phyloP scores from a whole-genome alignment of 2,113 vertebrate species.

The Anarhynchus alexandrinus region DNA sequence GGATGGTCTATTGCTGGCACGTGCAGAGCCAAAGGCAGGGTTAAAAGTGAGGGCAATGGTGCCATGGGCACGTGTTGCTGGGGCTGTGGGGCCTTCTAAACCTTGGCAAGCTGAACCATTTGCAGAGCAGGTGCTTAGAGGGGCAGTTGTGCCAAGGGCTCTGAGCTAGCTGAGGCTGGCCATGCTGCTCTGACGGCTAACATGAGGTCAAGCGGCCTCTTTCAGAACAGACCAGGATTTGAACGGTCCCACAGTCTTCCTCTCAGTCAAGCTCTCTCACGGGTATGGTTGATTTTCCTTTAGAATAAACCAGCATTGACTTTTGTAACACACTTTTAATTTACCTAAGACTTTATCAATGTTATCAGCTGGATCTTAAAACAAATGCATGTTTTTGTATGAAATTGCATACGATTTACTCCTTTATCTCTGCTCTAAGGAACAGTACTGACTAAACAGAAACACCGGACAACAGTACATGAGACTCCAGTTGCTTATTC shows the following conservation, averaged over 20 bases:
- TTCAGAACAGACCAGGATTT: not conserved
- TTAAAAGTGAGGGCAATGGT: not conserved
- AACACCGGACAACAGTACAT: not conserved
- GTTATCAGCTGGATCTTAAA: slow-evolving; percentile 13
- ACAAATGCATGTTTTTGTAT: not conserved
- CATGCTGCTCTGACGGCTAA: not conserved
- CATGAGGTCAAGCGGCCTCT: not conserved
- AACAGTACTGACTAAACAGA: slow-evolving; percentile 42
- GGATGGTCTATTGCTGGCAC: accelerated
- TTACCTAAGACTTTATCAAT: slow-evolving; percentile 1
- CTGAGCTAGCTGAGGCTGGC: not conserved
- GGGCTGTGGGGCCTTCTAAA: not conserved
- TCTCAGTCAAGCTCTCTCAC: not conserved
- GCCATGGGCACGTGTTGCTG: not conserved
- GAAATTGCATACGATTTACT: not conserved
- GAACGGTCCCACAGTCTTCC: not conserved
- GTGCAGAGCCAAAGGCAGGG: not conserved
- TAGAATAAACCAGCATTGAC: not conserved
- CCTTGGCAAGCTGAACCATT: not conserved
- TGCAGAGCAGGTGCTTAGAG: not conserved
- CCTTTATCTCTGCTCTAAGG: slow-evolving; percentile 19
- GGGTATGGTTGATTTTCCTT: not conserved
- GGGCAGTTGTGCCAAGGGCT: not conserved
- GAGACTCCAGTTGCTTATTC: slow-evolving; percentile 1
- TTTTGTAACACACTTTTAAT: not conserved